phyloP scores from a whole-genome alignment of 1,140 invertebrate genomes.

The Gryllus bimaculatus region DNA sequence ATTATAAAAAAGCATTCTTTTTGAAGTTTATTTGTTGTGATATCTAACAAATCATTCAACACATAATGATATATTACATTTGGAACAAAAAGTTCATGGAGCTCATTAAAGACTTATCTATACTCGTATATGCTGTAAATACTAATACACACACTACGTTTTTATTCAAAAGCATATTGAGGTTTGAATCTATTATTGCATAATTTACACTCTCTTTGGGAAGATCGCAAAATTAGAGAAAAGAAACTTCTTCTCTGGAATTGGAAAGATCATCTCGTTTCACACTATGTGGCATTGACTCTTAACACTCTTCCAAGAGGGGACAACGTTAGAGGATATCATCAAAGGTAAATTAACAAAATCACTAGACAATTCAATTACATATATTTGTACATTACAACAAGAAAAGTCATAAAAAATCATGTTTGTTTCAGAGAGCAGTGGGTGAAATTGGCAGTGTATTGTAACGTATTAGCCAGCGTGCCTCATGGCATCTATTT shows the following conservation, averaged over 20 bases:
- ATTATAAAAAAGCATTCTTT: too few relatives aligned
- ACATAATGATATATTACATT: too few relatives aligned
- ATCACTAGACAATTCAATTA: neutral
- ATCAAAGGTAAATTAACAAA: neutral
- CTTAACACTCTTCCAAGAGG: neutral
- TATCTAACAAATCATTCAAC: too few relatives aligned
- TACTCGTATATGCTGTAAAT: too few relatives aligned
- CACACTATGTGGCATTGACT: neutral
- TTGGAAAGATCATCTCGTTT: constrained; percentile 27
- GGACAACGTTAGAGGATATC: neutral
- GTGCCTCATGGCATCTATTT: too few relatives aligned
- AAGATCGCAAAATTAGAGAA: constrained; percentile 30
- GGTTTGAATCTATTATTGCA: constrained; percentile 25
- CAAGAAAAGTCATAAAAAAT: too few relatives aligned
- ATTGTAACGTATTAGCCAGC: too few relatives aligned
- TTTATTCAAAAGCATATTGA: constrained; percentile 10
- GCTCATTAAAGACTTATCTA: too few relatives aligned
- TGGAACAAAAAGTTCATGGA: neutral
- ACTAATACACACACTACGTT: neutral
- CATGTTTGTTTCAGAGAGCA: too few relatives aligned
- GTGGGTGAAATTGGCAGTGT: too few relatives aligned
- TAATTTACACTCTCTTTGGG: constrained; percentile 32
- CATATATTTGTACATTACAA: too few relatives aligned
- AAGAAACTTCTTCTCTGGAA: constrained; percentile 37
- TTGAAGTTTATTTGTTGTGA: too few relatives aligned